A percentile compares a stretch with the other conserved stretches of the same genome.
Conservation (phyloP, 2,888 invertebrate genomes). For the Drosophila hawaiiensis region DNA sequence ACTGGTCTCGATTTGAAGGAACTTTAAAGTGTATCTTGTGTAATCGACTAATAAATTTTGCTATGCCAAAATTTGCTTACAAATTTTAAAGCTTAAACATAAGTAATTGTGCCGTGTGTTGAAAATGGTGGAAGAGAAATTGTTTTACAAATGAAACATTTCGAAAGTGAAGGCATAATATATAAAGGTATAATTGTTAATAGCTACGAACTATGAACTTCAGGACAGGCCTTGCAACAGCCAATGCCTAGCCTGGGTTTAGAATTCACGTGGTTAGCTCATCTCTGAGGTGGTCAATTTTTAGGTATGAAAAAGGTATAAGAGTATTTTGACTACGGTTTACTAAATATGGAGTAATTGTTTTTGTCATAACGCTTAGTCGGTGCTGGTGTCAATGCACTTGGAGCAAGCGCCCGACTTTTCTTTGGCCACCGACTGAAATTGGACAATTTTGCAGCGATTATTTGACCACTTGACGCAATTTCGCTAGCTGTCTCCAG, state of each 20-base stretch:
- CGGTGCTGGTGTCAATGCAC: constrained; percentile 70
- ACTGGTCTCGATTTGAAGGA: neutral
- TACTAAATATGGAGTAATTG: constrained; percentile 8
- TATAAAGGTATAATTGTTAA: neutral
- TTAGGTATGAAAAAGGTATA: neutral
- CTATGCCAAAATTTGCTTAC: neutral
- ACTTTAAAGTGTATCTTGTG: neutral
- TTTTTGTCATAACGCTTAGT: constrained; percentile 29
- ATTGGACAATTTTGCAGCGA: constrained; percentile 67
- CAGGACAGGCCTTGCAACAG: neutral
- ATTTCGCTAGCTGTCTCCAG: constrained; percentile 44
- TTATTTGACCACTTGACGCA: constrained; percentile 65
- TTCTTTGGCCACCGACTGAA: constrained; percentile 54
- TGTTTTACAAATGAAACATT: neutral
- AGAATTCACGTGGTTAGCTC: neutral
- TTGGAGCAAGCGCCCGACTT: constrained; percentile 58
- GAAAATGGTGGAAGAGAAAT: neutral
- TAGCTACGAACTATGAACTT: neutral
- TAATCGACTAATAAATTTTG: neutral
- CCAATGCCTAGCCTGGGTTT: neutral
- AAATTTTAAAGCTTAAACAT: neutral
- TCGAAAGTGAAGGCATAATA: neutral
- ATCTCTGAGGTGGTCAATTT: neutral
- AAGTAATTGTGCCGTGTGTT: neutral
- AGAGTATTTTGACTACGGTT: constrained; percentile 9